Conservation (phyloP, 2,888 invertebrate genomes). For the Mystacides longicornis region DNA sequence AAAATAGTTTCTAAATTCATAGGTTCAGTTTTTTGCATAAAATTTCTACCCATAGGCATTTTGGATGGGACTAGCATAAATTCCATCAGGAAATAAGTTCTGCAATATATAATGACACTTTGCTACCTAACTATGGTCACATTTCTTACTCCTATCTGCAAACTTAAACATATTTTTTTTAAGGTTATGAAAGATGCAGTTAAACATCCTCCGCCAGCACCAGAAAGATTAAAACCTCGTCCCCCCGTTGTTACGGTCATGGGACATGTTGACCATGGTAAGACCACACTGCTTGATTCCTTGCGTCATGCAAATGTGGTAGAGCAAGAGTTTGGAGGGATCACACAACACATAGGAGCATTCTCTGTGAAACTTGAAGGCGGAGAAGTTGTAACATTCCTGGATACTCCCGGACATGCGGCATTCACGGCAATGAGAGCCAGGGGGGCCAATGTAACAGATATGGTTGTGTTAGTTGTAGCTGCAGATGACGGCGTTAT, state of each 20-base stretch:
- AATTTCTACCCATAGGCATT: too few species aligned
- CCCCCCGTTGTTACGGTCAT: slow-evolving; percentile 96
- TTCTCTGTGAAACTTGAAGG: slow-evolving; percentile 68
- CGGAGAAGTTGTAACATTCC: slow-evolving; percentile 82
- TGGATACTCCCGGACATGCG: slow-evolving; percentile 99
- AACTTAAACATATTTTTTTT: not conserved
- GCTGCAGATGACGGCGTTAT: slow-evolving; percentile 99
- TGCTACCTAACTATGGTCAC: not conserved
- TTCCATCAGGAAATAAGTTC: too few species aligned
- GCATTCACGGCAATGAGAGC: slow-evolving; percentile 92
- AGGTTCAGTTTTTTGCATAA: too few species aligned
- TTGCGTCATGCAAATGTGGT: slow-evolving; percentile 81
- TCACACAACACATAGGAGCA: slow-evolving; percentile 98
- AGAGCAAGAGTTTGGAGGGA: slow-evolving; percentile 92
- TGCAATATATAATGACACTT: too few species aligned
- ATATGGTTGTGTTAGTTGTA: slow-evolving; percentile 91
- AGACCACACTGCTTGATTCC: slow-evolving; percentile 91
- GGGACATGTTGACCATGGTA: slow-evolving; percentile 99
- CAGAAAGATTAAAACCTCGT: slow-evolving; percentile 59
- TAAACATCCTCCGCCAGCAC: slow-evolving; percentile 57
- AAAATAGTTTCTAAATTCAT: too few species aligned
- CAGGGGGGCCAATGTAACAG: slow-evolving; percentile 90
- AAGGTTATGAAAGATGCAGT: slow-evolving; percentile 46
- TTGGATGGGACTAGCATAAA: too few species aligned
- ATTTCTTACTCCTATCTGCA: not conserved